phyloP scores from a whole-genome alignment of 2,888 invertebrate species.

The Linnaemya tessellans region DNA sequence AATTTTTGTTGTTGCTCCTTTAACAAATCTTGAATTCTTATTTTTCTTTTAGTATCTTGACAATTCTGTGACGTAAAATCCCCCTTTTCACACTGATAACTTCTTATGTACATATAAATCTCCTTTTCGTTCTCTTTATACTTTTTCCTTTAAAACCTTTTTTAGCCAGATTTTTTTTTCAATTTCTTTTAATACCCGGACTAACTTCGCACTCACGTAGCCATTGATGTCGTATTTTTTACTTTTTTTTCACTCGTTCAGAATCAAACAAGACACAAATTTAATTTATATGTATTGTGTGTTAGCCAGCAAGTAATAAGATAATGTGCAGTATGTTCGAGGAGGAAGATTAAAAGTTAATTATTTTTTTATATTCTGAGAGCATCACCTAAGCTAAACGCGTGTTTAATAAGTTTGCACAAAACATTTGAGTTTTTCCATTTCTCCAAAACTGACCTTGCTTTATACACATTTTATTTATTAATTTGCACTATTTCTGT shows the following conservation, averaged over 20 bases:
- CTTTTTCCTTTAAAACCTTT: constrained; percentile 32
- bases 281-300: constrained; percentile 13
- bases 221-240: constrained; percentile 32
- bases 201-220: constrained; percentile 64
- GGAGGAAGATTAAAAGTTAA: constrained; percentile 31
- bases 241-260: constrained; percentile 29
- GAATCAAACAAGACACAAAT: constrained; percentile 48
- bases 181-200: constrained; percentile 54
- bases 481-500: constrained; percentile 38
- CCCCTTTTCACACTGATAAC: constrained; percentile 38
- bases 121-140: constrained; percentile 26
- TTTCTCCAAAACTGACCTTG: constrained; percentile 65
- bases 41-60: constrained; percentile 11
- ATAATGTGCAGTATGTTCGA: constrained; percentile 7
- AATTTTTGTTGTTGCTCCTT: constrained; percentile 23
- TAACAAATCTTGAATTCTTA: background rate
- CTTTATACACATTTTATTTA: constrained; percentile 63
- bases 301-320: constrained; percentile 1
- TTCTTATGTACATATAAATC: constrained; percentile 4
- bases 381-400: constrained; percentile 51
- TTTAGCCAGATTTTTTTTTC: constrained; percentile 17
- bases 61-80: constrained; percentile 34
- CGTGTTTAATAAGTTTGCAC: constrained; percentile 54
- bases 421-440: constrained; percentile 50
- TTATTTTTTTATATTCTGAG: constrained; percentile 53